Conservation (phyloP, 2,113 vertebrate genomes). For the Lamprologus callipterus region DNA sequence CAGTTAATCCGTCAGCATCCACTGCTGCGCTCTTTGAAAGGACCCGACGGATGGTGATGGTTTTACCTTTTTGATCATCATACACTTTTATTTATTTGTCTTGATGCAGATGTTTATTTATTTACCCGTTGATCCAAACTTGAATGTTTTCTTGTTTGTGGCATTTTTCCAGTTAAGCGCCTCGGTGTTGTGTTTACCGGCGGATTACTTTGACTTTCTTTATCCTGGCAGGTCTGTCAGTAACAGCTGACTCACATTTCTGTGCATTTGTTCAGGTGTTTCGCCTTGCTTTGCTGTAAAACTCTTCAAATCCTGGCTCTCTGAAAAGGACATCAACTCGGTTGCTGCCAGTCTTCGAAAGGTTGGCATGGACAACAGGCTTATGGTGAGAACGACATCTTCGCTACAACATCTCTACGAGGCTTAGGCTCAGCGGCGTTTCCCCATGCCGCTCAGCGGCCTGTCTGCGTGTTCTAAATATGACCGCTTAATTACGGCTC, state of each 20-base stretch:
- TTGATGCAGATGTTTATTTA: not conserved
- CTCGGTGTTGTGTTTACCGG: not conserved
- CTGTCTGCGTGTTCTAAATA: not conserved
- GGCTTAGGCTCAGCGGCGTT: not conserved
- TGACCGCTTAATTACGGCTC: not conserved
- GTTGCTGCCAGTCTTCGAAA: conserved; percentile 89
- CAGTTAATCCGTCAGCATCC: not conserved
- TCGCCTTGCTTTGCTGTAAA: conserved; percentile 95
- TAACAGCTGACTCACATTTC: conserved; percentile 24
- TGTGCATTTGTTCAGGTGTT: conserved; percentile 76
- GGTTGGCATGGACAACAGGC: conserved; percentile 96
- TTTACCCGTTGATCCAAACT: not conserved
- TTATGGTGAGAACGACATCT: conserved; percentile 76
- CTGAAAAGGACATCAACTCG: conserved; percentile 94
- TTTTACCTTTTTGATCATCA: not conserved
- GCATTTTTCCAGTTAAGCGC: conserved; percentile 8
- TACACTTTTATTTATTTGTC: not conserved
- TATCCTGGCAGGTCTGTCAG: conserved; percentile 36
- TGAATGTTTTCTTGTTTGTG: not conserved
- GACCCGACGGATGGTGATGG: not conserved
- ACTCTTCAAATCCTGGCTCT: conserved; percentile 98
- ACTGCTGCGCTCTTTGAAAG: not conserved
- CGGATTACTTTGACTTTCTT: conserved; percentile 11
- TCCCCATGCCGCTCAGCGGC: not conserved
- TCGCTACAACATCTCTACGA: not conserved